Percentiles rank a stretch among this genome's conserved stretches.
These are phyloP conservation scores for Chouioia cunea DNA, from an alignment of 2,888 invertebrate species.

Conservation along the genomic window DNA sequence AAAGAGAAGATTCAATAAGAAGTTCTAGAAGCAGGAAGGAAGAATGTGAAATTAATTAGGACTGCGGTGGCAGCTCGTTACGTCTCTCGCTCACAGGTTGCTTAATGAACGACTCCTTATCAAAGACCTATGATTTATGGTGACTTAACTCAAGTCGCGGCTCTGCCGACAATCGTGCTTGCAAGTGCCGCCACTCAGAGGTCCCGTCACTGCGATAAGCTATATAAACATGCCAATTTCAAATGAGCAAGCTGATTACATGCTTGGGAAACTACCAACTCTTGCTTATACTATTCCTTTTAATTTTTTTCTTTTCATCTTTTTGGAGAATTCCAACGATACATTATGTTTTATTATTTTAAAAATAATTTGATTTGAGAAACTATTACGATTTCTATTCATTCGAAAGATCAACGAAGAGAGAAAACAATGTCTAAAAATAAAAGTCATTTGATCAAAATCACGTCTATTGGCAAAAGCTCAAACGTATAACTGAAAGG, in stretches of 20 bases:
- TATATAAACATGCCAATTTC: conserved; percentile 17
- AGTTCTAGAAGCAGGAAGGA: conserved; percentile 39
- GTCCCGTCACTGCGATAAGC: neutral
- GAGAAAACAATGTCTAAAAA: too few species aligned
- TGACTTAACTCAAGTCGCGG: conserved; percentile 24
- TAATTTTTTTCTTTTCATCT: too few species aligned
- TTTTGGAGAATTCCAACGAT: too few species aligned
- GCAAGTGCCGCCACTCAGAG: conserved; percentile 16
- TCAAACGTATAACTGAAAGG: too few species aligned
- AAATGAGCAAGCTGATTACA: neutral
- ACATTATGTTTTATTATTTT: too few species aligned
- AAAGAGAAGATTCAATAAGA: conserved; percentile 41
- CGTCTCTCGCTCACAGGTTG: neutral
- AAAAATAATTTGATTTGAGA: too few species aligned
- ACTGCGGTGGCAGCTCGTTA: conserved; percentile 27
- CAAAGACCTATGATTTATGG: conserved; percentile 46
- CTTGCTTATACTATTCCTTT: too few species aligned
- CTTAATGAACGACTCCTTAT: conserved; percentile 43
- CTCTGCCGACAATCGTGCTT: conserved; percentile 2
- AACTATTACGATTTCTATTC: too few species aligned
- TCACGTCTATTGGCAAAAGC: too few species aligned
- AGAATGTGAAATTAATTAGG: conserved; percentile 47
- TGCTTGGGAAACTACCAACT: too few species aligned
- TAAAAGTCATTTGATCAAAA: too few species aligned
- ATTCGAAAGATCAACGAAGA: too few species aligned